Conservation (phyloP, 2,113 vertebrate species). For the Glaucomys volans region DNA sequence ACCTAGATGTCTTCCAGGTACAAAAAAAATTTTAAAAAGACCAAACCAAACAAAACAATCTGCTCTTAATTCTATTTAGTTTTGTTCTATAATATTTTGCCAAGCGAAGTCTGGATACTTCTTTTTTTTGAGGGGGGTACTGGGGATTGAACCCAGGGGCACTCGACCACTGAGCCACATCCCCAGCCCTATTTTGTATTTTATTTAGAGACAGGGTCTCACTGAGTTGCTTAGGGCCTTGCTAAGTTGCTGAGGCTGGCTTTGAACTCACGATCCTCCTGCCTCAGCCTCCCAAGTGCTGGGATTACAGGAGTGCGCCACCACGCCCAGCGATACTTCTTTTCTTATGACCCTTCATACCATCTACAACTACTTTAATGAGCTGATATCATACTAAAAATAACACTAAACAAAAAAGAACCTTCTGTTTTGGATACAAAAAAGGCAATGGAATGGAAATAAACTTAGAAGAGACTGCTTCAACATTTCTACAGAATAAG, state of each 20-base stretch:
- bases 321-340: no score
- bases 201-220: no score
- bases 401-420: conserved; percentile 16
- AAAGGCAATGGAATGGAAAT: conserved; percentile 29
- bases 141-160: no score
- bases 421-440: conserved; percentile 7
- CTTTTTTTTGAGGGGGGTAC: no score
- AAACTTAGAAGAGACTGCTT: conserved; percentile 46
- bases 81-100: not conserved
- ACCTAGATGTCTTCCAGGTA: not conserved
- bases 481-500: conserved; percentile 23
- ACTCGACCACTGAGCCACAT: no score
- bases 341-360: not conserved
- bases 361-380: not conserved
- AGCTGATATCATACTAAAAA: not conserved
- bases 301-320: no score
- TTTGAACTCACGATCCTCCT: no score
- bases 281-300: no score
- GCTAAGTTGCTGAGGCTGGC: no score
- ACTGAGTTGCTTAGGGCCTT: no score
- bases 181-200: no score
- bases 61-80: conserved; percentile 35
- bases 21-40: not conserved
- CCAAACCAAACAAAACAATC: not conserved
- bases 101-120: not conserved